Evolutionary conservation across 2,888 invertebrate genomes (phyloP), one percentile per base, ranked within the genome.

Genomic region (Stictocephala bisonia): DNA sequence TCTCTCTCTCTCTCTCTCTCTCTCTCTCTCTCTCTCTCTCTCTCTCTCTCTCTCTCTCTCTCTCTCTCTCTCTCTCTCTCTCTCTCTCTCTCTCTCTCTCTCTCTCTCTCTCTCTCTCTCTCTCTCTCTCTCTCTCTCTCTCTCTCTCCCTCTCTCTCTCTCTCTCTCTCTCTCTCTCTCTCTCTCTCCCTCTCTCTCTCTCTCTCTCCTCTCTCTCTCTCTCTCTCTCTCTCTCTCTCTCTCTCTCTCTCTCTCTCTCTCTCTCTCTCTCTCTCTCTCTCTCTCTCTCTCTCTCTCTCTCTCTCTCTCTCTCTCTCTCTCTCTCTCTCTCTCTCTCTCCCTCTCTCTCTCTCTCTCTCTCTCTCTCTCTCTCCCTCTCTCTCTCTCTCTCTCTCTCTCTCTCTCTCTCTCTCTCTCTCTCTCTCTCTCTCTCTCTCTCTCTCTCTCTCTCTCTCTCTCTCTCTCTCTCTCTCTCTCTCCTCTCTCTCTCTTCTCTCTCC

Each of bases 41-140:
- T 35, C 35, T 35, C 35, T 35, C 35, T 35, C 13, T 64, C 27
- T 15, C 35, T 35, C 35, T 35, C 35, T 35, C 9, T 35, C 35
- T 35, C 9, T 35, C 66, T 48, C 71, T 74, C 74, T 56, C 66
- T 48, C 71, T 74, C 74, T 56, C 67, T 71, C 73, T 64, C 27
- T 15, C 58, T 66, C 13, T 60, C 53, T 35, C 69, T 31, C n/a
- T 27, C 66, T 48, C 71, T 74, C 74, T 56, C 66, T 48, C 71
- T 74, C 74, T 56, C 67, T 71, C 73, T 64, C 27, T 15, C 58
- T 66, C 13, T 60, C 53, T 35, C 69, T 31, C n/a, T 27, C 24
- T 67, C 15, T 40, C 50, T 26, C 7, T 71, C 26, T 22, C 22
- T 26, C 40, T 29, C 58, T 56, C 24, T 18, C 40, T 58, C 20